Conservation (phyloP, 1,140 invertebrate genomes). For the Eurosta solidaginis region DNA sequence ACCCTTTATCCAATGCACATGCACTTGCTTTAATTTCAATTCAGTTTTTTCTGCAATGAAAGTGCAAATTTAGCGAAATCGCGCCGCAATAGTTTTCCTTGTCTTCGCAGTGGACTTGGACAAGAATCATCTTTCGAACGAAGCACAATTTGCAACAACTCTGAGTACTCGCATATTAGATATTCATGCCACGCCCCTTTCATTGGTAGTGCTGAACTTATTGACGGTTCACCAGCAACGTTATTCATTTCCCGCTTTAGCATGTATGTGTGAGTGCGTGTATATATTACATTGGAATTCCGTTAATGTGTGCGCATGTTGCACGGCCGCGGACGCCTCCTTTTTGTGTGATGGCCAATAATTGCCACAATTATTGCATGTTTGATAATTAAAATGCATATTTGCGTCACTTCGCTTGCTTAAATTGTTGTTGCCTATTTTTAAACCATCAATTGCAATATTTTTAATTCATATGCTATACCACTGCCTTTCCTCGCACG, state of each 20-base stretch:
- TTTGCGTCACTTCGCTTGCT: neutral
- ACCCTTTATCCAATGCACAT: neutral
- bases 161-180: no score
- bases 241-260: neutral
- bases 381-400: conserved; percentile 20
- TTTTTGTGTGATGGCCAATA: neutral
- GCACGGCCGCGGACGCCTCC: neutral
- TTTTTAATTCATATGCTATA: conserved; percentile 1
- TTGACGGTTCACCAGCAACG: neutral
- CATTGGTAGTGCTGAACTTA: neutral
- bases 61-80: no score
- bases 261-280: neutral
- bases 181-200: neutral
- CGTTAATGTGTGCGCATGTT: neutral
- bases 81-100: no score
- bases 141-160: no score
- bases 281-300: neutral
- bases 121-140: no score
- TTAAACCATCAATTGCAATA: neutral
- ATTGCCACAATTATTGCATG: conserved; percentile 22
- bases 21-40: neutral
- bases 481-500: neutral
- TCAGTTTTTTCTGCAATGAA: no score
- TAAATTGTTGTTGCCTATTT: neutral
- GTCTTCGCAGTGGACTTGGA: no score